Evolutionary conservation across 2,797 vertebrate genomes (phyloP), one percentile per base, ranked within the genome.

Genomic region (Diplodus sargus): DNA sequence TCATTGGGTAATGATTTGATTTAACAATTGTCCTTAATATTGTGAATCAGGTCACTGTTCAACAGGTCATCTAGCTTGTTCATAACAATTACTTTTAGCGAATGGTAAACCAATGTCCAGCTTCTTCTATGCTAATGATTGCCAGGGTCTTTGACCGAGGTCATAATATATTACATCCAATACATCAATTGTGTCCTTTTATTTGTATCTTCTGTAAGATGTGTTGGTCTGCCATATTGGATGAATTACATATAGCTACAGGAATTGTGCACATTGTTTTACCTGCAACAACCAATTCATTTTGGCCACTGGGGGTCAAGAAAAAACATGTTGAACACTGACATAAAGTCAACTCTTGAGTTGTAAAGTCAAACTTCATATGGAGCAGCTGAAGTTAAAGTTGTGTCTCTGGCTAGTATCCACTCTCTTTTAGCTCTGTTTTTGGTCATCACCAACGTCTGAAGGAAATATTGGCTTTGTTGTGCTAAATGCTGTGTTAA

Each of bases 341-440:
- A 39, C 34, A 39, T 9, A 39, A 39, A 39, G 18, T 8, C 6
- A 14, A 3, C 34, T 28, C 5, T 20, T 8, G 18, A 18, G 16
- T 43, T 68, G 30, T 52, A 16, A 4, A 2, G 17, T 7, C 28
- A 39, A 47, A 45, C 9, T 0, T 28, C 0, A 11, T 22, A 3
- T 10, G 2, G 23, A 13, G 20, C 43, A 49, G 20, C 42, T 39
- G 2, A 14, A 42, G 25, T 51, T 39, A 1, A 10, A 42, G 17
- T 14, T 28, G 9, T 34, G 1, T 59, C 45, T 59, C 23, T 65
- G 53, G 2, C 13, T 9, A 25, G 5, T 6, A 47, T 47, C 4
- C 14, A 16, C 15, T 47, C 45, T 34, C 47, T 81, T 67, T 57
- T 68, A 17, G 34, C 64, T 60, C 61, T 10, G 4, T 9, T 47